Evolutionary conservation across 2,113 vertebrate species (phyloP).

Genomic region (Haplochromis vanheusdeni): DNA sequence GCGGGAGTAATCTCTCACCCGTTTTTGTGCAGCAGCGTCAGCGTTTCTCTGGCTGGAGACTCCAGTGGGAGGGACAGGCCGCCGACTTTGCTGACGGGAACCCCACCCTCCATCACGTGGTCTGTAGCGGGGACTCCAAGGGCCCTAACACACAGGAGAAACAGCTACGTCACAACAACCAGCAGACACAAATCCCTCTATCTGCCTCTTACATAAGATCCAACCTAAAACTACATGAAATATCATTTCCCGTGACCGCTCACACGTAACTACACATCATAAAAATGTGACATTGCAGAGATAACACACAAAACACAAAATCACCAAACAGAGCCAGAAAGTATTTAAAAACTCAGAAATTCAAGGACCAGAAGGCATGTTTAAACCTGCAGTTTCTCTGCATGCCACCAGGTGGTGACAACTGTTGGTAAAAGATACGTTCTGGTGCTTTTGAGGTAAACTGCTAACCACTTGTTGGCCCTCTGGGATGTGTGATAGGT

Average conservation of each 20-base stretch:
- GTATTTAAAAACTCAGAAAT: not conserved
- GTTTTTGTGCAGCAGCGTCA: constrained; percentile 27
- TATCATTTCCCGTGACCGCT: not conserved
- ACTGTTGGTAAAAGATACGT: not conserved
- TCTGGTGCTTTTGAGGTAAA: not conserved
- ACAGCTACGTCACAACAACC: not conserved
- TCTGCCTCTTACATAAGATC: not conserved
- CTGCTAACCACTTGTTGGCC: not conserved
- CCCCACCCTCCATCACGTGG: constrained; percentile 76
- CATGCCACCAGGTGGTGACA: not conserved
- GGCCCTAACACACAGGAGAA: constrained; percentile 52
- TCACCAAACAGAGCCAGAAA: not conserved
- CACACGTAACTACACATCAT: not conserved
- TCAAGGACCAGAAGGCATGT: not conserved
- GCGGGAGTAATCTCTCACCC: constrained; percentile 16
- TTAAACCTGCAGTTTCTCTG: not conserved
- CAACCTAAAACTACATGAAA: not conserved
- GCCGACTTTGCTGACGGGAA: constrained; percentile 74
- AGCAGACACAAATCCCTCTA: not conserved
- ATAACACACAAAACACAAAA: not conserved
- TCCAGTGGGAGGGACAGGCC: constrained; percentile 75
- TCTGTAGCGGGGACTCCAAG: constrained; percentile 79
- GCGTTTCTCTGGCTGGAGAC: constrained; percentile 70
- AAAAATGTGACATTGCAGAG: not conserved
- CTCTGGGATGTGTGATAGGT: not conserved